Percentiles rank a stretch among this genome's conserved stretches.
Conservation (phyloP, 2,888 invertebrate genomes). For the Parnassius smintheus region DNA sequence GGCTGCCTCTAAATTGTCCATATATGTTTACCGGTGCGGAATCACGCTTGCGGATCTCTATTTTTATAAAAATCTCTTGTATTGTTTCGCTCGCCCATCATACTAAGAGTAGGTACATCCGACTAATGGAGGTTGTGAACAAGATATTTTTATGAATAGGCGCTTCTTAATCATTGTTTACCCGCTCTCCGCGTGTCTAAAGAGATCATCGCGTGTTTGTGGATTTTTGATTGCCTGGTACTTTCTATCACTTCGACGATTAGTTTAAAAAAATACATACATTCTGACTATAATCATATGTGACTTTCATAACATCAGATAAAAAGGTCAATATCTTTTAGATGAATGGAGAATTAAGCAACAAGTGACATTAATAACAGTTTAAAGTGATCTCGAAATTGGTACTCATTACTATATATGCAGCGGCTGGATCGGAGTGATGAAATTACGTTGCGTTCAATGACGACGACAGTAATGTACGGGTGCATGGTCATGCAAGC, state of each 20-base stretch:
- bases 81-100: conserved; percentile 21
- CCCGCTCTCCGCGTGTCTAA: conserved; percentile 45
- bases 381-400: conserved; percentile 25
- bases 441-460: conserved; percentile 26
- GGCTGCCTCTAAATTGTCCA: background rate
- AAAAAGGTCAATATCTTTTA: conserved; percentile 1
- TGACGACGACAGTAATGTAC: conserved; percentile 38
- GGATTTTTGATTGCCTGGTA: conserved; percentile 44
- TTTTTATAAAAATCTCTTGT: conserved; percentile 13
- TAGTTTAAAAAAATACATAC: background rate
- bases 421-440: conserved; percentile 19
- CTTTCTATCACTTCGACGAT: conserved; percentile 31
- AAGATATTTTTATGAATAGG: conserved; percentile 48
- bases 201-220: conserved; percentile 62
- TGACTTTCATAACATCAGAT: conserved; percentile 2
- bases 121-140: conserved; percentile 42
- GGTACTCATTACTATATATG: conserved; percentile 27
- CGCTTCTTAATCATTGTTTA: conserved; percentile 55
- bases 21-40: conserved; percentile 29
- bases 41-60: conserved; percentile 29
- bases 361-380: conserved; percentile 27
- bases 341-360: conserved; percentile 21
- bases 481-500: conserved; percentile 44
- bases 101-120: conserved; percentile 27
- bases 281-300: background rate